Percentiles rank a stretch among this genome's conserved stretches.
These are phyloP conservation scores for Hypotaenidia okinawae DNA, from an alignment of 2,797 vertebrate genomes.

Conservation along the genomic window DNA sequence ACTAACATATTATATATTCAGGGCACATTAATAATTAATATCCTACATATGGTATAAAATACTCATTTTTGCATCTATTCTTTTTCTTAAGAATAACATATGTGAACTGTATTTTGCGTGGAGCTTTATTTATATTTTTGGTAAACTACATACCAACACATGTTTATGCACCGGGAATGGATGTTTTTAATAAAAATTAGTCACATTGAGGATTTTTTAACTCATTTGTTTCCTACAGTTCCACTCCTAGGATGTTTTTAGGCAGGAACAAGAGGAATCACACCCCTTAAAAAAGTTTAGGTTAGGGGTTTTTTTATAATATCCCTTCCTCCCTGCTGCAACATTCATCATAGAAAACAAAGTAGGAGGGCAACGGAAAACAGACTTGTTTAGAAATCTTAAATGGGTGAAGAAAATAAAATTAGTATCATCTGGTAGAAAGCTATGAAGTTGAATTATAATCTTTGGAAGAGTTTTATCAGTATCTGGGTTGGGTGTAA, in stretches of 20 bases:
- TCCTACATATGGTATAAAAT: conserved; percentile 20
- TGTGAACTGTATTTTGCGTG: not conserved
- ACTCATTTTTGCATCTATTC: not conserved
- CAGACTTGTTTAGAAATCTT: not conserved
- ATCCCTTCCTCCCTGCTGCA: too few relatives aligned
- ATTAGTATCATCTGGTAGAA: not conserved
- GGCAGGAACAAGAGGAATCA: not conserved
- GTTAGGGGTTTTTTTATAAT: too few relatives aligned
- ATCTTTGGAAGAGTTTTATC: not conserved
- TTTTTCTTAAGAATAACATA: conserved; percentile 27
- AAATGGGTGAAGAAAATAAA: not conserved
- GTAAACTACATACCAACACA: not conserved
- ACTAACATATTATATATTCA: conserved; percentile 52
- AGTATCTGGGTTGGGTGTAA: not conserved
- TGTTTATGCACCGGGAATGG: not conserved
- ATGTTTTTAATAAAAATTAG: conserved; percentile 32
- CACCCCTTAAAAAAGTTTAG: not conserved
- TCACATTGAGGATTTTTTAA: not conserved
- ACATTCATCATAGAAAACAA: not conserved
- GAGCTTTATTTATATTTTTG: conserved; percentile 12
- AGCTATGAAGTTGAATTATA: not conserved
- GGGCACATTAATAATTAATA: conserved; percentile 56
- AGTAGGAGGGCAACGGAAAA: not conserved
- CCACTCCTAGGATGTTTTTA: not conserved
- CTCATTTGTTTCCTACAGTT: not conserved